A percentile compares a stretch with the other conserved stretches of the same genome.
Evolutionary conservation across 2,888 invertebrate genomes (phyloP).

Genomic region (Tetheella fluctuosa): DNA sequence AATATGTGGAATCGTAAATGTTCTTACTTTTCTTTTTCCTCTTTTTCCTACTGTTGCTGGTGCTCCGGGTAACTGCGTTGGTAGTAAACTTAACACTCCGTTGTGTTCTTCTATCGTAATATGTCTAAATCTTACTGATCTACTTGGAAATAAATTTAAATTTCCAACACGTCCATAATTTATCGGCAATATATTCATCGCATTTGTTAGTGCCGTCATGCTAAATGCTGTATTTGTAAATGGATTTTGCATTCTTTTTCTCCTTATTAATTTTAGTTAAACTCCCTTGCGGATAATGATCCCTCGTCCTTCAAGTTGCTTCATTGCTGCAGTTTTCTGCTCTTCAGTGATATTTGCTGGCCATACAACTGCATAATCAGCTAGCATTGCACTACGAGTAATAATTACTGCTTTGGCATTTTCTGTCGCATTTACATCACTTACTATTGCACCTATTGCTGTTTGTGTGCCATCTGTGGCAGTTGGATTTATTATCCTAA

Average conservation of each 20-base stretch:
- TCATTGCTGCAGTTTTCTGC: constrained; percentile 18
- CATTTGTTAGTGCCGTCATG: constrained; percentile 18
- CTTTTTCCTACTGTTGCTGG: constrained; percentile 22
- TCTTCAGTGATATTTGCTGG: constrained; percentile 20
- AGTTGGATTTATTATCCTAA: constrained; percentile 18
- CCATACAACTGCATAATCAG: constrained; percentile 18
- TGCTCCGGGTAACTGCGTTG: constrained; percentile 19
- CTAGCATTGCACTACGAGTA: constrained; percentile 16
- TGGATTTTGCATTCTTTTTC: constrained; percentile 16
- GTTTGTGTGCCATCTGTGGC: constrained; percentile 20
- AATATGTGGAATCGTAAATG: constrained; percentile 20
- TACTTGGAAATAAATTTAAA: constrained; percentile 17
- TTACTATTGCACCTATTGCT: constrained; percentile 18
- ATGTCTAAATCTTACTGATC: constrained; percentile 17
- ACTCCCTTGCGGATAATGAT: constrained; percentile 18
- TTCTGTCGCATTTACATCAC: constrained; percentile 18
- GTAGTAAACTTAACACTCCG: constrained; percentile 19
- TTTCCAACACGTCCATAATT: constrained; percentile 18
- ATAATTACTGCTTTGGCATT: constrained; percentile 18
- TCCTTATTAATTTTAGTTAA: constrained; percentile 14
- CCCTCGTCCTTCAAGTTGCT: constrained; percentile 19
- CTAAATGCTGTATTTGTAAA: constrained; percentile 18
- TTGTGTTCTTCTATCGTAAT: constrained; percentile 20
- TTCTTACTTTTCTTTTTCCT: constrained; percentile 21
- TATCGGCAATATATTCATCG: constrained; percentile 18